Base-by-base conservation (phyloP, 2,888 invertebrate genomes). In the Leucoma salicis region DNA sequence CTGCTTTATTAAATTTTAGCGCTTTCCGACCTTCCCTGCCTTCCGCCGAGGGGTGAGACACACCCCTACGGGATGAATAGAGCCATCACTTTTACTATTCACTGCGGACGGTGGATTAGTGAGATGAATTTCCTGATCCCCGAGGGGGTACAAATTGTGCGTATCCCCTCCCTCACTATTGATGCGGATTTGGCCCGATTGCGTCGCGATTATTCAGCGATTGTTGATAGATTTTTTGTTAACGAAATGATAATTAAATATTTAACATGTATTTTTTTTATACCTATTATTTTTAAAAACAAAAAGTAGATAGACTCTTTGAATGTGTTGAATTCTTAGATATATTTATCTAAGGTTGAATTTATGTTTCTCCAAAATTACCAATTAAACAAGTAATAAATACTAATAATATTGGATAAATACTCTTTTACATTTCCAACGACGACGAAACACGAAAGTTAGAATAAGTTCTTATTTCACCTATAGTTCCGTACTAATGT, bases 1-100 rank as follows among this genome's bases (percentile, higher is more conserved):
- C 73, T 67, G 82, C 83, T 88, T 89, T 89, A 89, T 89, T 89
- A 89, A 88, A 89, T 89, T 89, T 88, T 88, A 87, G 88, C 88
- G 87, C 87, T 79, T 77, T 74, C 73, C 71, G 24, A 45, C 60
- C 60, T 60, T 50, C 46, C 49, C 33, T 36, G 37, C 41, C 53
- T 46, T 38, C 53, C 53, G 46, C 29, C 48, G 28, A 18, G 39
- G 36, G 39, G 37, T 21, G 31, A 31, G 38, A 29, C 18, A 13
- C n/a, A 42, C 46, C 63, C 63, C 69, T 68, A 64, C 53, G 53
- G 45, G 57, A 82, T 86, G 83, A 87, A 87, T 85, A 85, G 83
- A 78, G 70, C 84, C 82, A 81, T 87, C 88, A 88, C 86, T 88
- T 88, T 88, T 88, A 86, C 88, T 87, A 87, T 87, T 86, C 87